These are phyloP conservation scores for Amphipyra berbera DNA, from an alignment of 2,888 invertebrate species.

Conservation along the genomic window DNA sequence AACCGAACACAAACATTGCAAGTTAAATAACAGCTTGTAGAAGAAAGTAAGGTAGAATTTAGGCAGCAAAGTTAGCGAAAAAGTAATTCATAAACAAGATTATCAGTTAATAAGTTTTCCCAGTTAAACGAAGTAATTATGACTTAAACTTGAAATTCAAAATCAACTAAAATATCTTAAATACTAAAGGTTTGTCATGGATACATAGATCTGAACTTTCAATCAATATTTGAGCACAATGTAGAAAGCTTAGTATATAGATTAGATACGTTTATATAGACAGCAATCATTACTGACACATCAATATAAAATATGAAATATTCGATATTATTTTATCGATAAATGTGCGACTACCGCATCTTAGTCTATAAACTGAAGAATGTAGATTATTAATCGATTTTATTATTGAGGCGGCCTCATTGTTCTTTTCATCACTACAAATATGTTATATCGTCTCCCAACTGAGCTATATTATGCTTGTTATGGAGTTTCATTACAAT, in stretches of 20 bases:
- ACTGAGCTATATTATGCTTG: constrained; percentile 3
- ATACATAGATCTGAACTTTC: constrained; percentile 61
- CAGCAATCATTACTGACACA: constrained; percentile 26
- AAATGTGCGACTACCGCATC: constrained; percentile 43
- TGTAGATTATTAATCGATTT: constrained; percentile 25
- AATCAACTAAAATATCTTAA: constrained; percentile 53
- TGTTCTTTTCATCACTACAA: constrained; percentile 7
- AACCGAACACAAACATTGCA: too few species aligned
- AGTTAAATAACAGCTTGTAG: too few species aligned
- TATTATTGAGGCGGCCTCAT: constrained; percentile 38
- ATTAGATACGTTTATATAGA: constrained; percentile 40
- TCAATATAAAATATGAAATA: constrained; percentile 22
- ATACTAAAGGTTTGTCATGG: constrained; percentile 66
- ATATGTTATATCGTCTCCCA: not conserved
- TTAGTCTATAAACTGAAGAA: constrained; percentile 30
- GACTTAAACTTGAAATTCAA: constrained; percentile 36
- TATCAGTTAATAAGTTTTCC: not conserved
- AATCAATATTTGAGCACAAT: constrained; percentile 67
- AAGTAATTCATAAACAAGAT: not conserved
- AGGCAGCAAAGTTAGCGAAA: not conserved
- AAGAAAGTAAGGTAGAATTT: too few species aligned
- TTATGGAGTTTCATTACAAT: not conserved
- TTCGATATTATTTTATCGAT: constrained; percentile 17
- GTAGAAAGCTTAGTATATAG: constrained; percentile 51
- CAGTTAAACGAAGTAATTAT: not conserved